Conservation (phyloP, 1,140 invertebrate genomes). For the Pseudomyrmex flavicornis region DNA sequence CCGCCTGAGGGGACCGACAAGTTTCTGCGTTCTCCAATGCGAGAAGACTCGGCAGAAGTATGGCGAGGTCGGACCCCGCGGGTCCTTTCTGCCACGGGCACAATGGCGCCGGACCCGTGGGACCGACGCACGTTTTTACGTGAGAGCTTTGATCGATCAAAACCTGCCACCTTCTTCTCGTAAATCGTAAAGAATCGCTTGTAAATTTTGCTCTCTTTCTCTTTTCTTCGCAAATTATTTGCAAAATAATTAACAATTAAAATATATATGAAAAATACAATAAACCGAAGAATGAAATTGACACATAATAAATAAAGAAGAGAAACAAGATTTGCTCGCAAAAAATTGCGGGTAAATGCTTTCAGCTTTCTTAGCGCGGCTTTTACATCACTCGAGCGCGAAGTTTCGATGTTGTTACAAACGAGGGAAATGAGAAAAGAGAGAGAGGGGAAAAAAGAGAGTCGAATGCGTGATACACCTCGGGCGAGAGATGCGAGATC, state of each 20-base stretch:
- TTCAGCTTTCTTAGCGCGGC: neutral
- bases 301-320: no score
- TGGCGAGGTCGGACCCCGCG: conserved; percentile 51
- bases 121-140: neutral
- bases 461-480: conserved; percentile 15
- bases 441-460: neutral
- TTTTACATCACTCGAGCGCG: neutral
- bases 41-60: conserved; percentile 55
- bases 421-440: neutral
- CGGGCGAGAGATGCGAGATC: conserved; percentile 29
- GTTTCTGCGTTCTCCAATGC: conserved; percentile 49
- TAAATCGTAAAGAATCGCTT: neutral
- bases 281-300: neutral
- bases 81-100: conserved; percentile 32
- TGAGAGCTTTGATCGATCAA: neutral
- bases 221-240: neutral
- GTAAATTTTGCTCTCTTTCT: neutral
- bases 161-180: neutral
- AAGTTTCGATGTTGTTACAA: conserved; percentile 20
- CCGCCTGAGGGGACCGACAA: conserved; percentile 37
- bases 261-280: neutral
- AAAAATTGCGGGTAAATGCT: neutral
- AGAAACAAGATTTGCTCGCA: neutral
- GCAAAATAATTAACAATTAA: no score
- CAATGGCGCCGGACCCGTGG: conserved; percentile 48